Conservation (phyloP, 2,888 invertebrate species). For the Hyalella azteca region DNA sequence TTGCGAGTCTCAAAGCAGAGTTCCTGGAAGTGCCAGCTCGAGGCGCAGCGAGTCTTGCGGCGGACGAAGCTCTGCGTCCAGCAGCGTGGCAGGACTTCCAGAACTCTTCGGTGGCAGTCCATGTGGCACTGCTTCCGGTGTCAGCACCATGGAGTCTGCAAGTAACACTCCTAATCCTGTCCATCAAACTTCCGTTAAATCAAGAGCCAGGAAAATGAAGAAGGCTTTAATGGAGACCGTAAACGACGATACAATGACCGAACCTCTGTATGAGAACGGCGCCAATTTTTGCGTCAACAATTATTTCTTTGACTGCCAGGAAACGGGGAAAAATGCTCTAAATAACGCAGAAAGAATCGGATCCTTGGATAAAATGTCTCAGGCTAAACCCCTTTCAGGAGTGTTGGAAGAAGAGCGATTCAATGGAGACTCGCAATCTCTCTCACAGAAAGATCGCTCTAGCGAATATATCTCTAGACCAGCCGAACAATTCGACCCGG, state of each 20-base stretch:
- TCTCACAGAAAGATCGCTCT: not conserved
- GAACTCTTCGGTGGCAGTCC: not conserved
- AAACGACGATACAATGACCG: not conserved
- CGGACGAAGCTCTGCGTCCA: not conserved
- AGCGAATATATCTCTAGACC: too few species aligned
- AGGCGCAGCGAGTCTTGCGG: not conserved
- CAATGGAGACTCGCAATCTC: not conserved
- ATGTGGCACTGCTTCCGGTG: too few species aligned
- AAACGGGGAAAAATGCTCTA: not conserved
- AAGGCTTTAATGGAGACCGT: not conserved
- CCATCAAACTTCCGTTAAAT: not conserved
- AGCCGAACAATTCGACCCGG: too few species aligned
- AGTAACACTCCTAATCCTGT: too few species aligned
- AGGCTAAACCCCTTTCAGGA: not conserved
- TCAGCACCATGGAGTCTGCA: too few species aligned
- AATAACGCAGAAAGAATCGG: too few species aligned
- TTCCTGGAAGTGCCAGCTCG: not conserved
- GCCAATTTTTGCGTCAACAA: not conserved
- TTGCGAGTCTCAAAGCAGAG: not conserved
- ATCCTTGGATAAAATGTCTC: too few species aligned
- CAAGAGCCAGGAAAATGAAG: not conserved
- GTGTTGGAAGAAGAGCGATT: not conserved
- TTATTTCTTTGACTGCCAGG: conserved; percentile 13
- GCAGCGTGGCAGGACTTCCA: not conserved
- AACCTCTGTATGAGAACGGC: not conserved